Percentiles rank a stretch among this genome's conserved stretches.
phyloP scores from a whole-genome alignment of 53 echinoderm and acorn worm species.

The Echinarachnius parma region DNA sequence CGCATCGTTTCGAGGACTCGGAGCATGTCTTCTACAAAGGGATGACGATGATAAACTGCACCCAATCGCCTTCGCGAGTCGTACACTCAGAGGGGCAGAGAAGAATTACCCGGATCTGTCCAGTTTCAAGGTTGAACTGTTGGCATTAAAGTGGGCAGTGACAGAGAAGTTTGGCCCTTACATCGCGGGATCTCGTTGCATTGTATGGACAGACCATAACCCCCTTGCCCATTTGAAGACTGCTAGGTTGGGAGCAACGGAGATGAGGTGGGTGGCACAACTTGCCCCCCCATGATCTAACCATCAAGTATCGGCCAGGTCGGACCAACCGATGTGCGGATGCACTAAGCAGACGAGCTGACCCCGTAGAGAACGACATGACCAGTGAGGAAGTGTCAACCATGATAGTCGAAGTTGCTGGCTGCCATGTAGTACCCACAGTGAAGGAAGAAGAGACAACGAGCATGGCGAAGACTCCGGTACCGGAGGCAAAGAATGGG shows the following conservation, averaged over 20 bases:
- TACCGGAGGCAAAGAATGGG: no score
- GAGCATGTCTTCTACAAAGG: slow-evolving; percentile 27
- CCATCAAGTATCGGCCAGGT: slow-evolving; percentile 35
- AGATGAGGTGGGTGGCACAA: slow-evolving; percentile 49
- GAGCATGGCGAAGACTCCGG: not conserved
- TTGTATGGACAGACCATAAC: slow-evolving; percentile 47
- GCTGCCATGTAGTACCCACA: not conserved
- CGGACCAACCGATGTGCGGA: slow-evolving; percentile 43
- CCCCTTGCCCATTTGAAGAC: slow-evolving; percentile 39
- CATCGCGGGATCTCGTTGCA: slow-evolving; percentile 15
- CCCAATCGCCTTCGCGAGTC: slow-evolving; percentile 39
- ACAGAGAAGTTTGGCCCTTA: slow-evolving; percentile 52
- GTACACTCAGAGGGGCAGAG: slow-evolving; percentile 39
- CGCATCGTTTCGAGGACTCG: slow-evolving; percentile 29
- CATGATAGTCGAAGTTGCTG: not conserved
- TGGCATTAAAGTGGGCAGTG: slow-evolving; percentile 56
- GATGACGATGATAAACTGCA: slow-evolving; percentile 31
- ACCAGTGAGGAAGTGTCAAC: not conserved
- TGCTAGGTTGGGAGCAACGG: slow-evolving; percentile 46
- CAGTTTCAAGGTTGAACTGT: slow-evolving; percentile 55
- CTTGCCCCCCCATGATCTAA: slow-evolving; percentile 39
- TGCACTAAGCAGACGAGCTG: slow-evolving; percentile 41
- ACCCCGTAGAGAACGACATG: not conserved
- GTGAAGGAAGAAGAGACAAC: not conserved
- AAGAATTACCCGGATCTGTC: slow-evolving; percentile 41